phyloP scores from a whole-genome alignment of 2,888 invertebrate genomes.

The Erebia aethiops region DNA sequence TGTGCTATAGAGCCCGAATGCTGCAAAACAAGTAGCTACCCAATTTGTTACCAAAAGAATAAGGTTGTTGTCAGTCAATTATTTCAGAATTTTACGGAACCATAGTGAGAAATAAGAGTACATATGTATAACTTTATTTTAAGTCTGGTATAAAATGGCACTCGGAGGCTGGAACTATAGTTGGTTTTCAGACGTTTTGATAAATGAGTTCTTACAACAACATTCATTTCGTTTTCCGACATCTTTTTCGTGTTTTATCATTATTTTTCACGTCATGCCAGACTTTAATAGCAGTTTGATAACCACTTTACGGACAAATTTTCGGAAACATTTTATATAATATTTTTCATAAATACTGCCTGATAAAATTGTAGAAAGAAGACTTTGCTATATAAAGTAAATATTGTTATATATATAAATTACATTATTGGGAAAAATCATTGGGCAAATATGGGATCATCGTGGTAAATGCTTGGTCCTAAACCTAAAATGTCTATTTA shows the following conservation, averaged over 20 bases:
- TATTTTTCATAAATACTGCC: not conserved
- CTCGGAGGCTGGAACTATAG: conserved; percentile 41
- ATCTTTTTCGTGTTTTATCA: conserved; percentile 59
- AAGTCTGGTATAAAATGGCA: conserved; percentile 50
- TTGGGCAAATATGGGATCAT: no score
- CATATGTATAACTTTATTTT: conserved; percentile 49
- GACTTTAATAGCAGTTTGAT: conserved; percentile 24
- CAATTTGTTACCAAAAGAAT: no score
- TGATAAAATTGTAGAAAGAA: not conserved
- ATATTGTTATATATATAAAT: not conserved
- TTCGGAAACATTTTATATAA: not conserved
- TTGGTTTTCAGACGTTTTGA: conserved; percentile 66
- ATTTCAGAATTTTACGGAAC: conserved; percentile 9
- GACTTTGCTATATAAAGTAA: not conserved
- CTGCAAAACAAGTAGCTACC: not conserved
- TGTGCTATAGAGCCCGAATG: no score
- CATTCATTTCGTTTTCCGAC: conserved; percentile 60
- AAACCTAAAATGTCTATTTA: no score
- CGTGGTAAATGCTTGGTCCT: no score
- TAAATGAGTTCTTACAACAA: conserved; percentile 75
- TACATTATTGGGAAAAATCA: not conserved
- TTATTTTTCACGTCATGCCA: conserved; percentile 66
- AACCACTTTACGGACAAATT: conserved; percentile 5
- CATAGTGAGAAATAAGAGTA: conserved; percentile 40
- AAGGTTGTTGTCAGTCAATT: not conserved